Conservation (phyloP, 2,797 vertebrate genomes). For the Xiphorhynchus erythropygius region DNA sequence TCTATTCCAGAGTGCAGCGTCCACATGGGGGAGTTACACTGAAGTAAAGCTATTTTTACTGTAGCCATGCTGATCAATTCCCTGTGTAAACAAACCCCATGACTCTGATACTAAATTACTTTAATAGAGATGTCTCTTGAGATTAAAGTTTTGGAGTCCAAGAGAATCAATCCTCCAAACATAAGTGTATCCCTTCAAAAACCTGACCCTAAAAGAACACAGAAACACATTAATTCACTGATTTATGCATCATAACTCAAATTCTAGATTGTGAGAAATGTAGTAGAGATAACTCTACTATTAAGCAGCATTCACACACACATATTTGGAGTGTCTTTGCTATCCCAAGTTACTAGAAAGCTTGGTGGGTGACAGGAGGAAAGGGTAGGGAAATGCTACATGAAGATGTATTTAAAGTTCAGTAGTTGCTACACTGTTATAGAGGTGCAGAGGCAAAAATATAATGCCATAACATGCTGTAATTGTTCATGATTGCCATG, state of each 20-base stretch:
- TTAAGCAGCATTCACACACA: background rate
- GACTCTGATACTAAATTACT: background rate
- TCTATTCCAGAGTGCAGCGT: background rate
- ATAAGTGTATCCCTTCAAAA: background rate
- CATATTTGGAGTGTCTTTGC: background rate
- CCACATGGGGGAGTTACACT: constrained; percentile 39
- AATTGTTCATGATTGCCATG: background rate
- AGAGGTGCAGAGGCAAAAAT: background rate
- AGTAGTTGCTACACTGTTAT: background rate
- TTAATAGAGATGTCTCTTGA: background rate
- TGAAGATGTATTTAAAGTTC: background rate
- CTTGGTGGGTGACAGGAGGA: background rate
- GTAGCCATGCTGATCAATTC: background rate
- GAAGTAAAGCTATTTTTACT: background rate
- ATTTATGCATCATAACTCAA: background rate
- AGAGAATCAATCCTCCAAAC: background rate
- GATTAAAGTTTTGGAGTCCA: background rate
- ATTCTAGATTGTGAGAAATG: background rate
- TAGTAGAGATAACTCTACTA: background rate
- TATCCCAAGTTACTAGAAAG: background rate
- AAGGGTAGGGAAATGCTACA: background rate
- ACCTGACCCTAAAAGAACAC: background rate
- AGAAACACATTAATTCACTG: background rate
- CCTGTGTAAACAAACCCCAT: background rate
- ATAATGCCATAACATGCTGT: background rate